Percentiles rank a stretch among this genome's conserved stretches.
phyloP scores from a whole-genome alignment of 2,113 vertebrate genomes.

The Panthera uncia region DNA sequence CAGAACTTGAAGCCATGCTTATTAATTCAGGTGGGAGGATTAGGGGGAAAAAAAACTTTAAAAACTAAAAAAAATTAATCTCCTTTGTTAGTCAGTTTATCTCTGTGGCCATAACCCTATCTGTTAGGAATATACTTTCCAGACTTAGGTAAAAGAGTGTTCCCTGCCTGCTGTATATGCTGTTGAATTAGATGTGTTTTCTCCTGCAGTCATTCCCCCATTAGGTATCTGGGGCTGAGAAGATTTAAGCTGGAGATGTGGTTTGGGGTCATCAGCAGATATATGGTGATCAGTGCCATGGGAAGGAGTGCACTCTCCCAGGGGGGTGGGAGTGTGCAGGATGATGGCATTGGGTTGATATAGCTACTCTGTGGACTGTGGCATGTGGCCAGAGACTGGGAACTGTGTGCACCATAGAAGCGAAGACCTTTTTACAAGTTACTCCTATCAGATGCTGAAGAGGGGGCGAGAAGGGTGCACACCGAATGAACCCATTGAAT shows the following conservation, averaged over 20 bases:
- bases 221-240: not conserved
- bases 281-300: not conserved
- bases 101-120: not conserved
- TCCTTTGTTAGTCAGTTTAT: not conserved
- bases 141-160: not conserved
- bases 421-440: not conserved
- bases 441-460: not conserved
- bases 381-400: not conserved
- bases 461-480: not conserved
- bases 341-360: not conserved
- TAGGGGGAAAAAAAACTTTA: not conserved
- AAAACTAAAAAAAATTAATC: not conserved
- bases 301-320: not conserved
- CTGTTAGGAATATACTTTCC: not conserved
- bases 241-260: not conserved
- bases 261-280: not conserved
- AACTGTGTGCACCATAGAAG: not conserved
- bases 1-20: not conserved
- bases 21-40: not conserved
- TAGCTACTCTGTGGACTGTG: not conserved
- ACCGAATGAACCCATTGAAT: not conserved
- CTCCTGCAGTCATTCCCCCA: not conserved
- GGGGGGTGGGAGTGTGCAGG: no score
- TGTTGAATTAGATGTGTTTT: not conserved
- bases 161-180: not conserved